Evolutionary conservation across 2,888 invertebrate species (phyloP), one percentile per base, ranked within the genome.

Genomic region (Cancer borealis): DNA sequence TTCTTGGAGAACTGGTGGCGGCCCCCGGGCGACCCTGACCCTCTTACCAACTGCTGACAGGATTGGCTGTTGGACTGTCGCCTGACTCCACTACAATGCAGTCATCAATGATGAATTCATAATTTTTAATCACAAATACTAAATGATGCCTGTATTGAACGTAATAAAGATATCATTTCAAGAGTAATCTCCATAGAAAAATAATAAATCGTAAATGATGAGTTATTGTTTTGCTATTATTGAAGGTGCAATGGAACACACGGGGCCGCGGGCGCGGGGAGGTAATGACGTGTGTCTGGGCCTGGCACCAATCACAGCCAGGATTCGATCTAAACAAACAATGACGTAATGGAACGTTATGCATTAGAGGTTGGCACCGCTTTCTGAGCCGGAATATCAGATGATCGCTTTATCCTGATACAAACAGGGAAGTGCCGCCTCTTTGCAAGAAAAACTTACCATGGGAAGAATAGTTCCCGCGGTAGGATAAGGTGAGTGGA

Each of bases 281-380:
- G 54, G 54, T 54, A 54, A 54, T 54, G 54, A 54, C 54, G 54
- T 54, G 14, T 14, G n/a, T 6, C 12, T 12, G n/a, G 66, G 21
- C 21, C n/a, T 6, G 66, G 66, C 66, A 89, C 92, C 92, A 92
- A 88, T 92, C 60, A 88, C 54, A 60, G 39, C n/a, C 66, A 21
- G n/a, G 12, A 88, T 60, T 47, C 89, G 46, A 93, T 54, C 93
- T 73, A 93, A 93, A 93, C 93, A 93, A 93, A 90, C 88, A 39
- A 30, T 90, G 93, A 93, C 93, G 93, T 93, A 89, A 93, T 88
- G 89, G 60, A 92, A 84, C 79, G 39, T 84, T 30, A 84, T 84
- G 79, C 30, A 84, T 39, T 10, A 21, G 79, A 8, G 79, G 79
- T 84, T 84, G 79, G 79, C 30, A 84, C 30, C 79, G 12, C 79